phyloP scores from a whole-genome alignment of 2,888 invertebrate genomes.

The Drosophila helvetica region DNA sequence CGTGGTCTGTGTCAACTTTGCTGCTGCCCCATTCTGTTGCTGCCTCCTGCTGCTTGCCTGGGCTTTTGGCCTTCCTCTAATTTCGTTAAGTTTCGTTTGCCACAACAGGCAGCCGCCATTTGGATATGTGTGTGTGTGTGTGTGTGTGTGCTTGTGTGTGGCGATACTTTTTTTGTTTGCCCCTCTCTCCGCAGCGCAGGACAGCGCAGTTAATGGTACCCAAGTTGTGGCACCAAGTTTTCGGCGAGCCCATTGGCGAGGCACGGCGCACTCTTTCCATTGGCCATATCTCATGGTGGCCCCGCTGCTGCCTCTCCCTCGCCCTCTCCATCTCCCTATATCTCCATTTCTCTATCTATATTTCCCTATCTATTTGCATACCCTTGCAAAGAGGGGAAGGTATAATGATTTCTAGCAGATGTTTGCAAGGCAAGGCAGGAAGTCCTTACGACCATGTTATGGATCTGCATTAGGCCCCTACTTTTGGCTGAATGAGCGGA shows the following conservation, averaged over 20 bases:
- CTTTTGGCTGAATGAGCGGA: too few relatives aligned
- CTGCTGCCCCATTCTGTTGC: conserved; percentile 26
- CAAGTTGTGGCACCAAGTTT: conserved; percentile 14
- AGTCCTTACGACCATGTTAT: too few relatives aligned
- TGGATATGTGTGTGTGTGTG: conserved; percentile 49
- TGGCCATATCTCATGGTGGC: not conserved
- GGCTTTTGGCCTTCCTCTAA: conserved; percentile 58
- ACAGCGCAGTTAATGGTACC: conserved; percentile 32
- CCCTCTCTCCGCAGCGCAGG: not conserved
- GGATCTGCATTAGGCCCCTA: too few relatives aligned
- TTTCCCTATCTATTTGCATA: not conserved
- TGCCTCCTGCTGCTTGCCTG: conserved; percentile 46
- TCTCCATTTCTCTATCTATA: not conserved
- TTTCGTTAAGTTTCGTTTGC: conserved; percentile 74
- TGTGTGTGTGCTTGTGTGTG: conserved; percentile 31
- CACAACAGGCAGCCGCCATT: conserved; percentile 72
- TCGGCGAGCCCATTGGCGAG: conserved; percentile 14
- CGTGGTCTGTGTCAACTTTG: conserved; percentile 61
- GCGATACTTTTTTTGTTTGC: conserved; percentile 25
- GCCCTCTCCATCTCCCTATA: not conserved
- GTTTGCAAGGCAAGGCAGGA: too few relatives aligned
- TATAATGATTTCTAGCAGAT: not conserved
- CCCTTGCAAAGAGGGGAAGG: not conserved
- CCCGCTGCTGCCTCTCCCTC: not conserved
- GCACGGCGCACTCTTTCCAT: not conserved